Evolutionary conservation across 2,797 vertebrate species (phyloP).

Genomic region (Pangasius djambal): DNA sequence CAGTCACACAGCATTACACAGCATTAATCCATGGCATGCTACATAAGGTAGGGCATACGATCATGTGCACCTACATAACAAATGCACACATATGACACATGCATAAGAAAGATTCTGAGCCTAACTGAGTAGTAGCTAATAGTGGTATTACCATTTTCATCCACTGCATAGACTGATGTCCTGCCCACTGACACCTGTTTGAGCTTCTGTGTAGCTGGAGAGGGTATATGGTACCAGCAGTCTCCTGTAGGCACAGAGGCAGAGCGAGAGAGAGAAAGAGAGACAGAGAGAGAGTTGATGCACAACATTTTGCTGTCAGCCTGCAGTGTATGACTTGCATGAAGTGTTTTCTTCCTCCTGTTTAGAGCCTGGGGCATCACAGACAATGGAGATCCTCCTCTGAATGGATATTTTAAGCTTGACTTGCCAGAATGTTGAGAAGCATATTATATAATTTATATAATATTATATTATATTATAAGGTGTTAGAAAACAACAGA

Average conservation of each 20-base stretch:
- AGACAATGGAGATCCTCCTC: neutral
- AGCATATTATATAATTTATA: no score
- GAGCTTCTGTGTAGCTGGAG: conserved; percentile 89
- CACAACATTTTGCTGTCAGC: neutral
- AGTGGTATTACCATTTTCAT: conserved; percentile 85
- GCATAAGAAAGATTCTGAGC: neutral
- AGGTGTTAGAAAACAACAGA: neutral
- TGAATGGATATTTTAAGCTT: neutral
- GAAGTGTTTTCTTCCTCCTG: neutral
- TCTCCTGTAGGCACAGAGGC: conserved; percentile 76
- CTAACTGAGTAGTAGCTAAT: neutral
- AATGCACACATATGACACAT: neutral
- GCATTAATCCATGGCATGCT: neutral
- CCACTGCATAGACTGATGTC: conserved; percentile 86
- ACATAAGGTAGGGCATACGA: no score
- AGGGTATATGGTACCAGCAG: conserved; percentile 93
- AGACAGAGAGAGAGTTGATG: neutral
- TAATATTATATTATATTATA: neutral
- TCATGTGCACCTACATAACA: neutral
- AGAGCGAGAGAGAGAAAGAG: no score
- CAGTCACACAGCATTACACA: neutral
- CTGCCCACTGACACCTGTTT: conserved; percentile 94
- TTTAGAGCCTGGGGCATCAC: neutral
- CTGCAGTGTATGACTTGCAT: neutral
- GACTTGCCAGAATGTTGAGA: neutral